Percentiles rank a stretch among this genome's conserved stretches.
Conservation (phyloP, 2,797 vertebrate genomes). For the Vespertilio murinus region DNA sequence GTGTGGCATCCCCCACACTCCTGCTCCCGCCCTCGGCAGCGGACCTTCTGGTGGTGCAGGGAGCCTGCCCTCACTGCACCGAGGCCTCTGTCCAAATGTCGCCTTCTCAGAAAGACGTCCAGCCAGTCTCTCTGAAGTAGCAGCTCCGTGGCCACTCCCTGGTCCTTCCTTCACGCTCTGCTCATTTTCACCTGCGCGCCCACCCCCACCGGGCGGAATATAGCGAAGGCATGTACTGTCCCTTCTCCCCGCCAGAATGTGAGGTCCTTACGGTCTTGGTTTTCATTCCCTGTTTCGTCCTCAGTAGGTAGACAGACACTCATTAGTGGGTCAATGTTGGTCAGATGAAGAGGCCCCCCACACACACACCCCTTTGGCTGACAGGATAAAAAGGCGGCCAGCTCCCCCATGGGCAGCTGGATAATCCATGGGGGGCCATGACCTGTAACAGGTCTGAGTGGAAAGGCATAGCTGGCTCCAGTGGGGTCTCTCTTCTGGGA, state of each 20-base stretch:
- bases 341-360: neutral
- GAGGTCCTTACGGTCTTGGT: neutral
- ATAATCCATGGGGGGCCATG: neutral
- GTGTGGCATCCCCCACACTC: neutral
- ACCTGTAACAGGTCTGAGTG: neutral
- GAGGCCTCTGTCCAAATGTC: neutral
- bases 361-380: neutral
- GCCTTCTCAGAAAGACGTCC: neutral
- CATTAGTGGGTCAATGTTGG: neutral
- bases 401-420: neutral
- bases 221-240: neutral
- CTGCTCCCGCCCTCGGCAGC: neutral
- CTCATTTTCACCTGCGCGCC: constrained; percentile 21
- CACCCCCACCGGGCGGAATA: neutral
- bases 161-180: constrained; percentile 31
- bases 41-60: neutral
- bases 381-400: neutral
- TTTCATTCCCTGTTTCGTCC: neutral
- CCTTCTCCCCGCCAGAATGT: neutral
- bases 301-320: neutral
- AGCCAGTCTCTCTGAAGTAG: constrained; percentile 17
- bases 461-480: neutral
- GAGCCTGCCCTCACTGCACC: neutral
- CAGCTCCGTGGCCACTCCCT: neutral
- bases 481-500: neutral